Percentiles rank a stretch among this genome's conserved stretches.
Evolutionary conservation across 2,797 vertebrate genomes (phyloP).

Genomic region (Epinephelus coioides): DNA sequence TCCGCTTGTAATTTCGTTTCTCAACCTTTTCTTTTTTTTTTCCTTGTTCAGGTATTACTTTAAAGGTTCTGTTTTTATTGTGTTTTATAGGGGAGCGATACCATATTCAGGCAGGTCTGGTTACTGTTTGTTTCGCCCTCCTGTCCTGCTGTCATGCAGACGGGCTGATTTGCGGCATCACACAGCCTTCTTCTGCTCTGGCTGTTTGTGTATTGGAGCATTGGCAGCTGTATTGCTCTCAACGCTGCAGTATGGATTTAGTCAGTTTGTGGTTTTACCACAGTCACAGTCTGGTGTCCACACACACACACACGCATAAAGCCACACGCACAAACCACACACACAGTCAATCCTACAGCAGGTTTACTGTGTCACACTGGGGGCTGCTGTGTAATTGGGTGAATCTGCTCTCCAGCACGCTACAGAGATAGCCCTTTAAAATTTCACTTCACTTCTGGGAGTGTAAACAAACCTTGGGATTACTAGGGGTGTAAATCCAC

Average conservation of each 20-base stretch:
- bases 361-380: constrained; percentile 79
- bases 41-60: constrained; percentile 5
- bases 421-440: constrained; percentile 78
- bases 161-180: constrained; percentile 51
- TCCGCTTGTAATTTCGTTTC: constrained; percentile 28
- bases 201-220: constrained; percentile 60
- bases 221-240: constrained; percentile 63
- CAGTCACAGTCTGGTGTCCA: constrained; percentile 66
- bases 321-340: constrained; percentile 23
- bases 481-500: constrained; percentile 73
- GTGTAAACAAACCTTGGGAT: constrained; percentile 81
- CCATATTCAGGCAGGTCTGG: not conserved
- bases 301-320: constrained; percentile 36
- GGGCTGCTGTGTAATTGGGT: constrained; percentile 82
- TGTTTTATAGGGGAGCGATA: not conserved
- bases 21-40: not conserved
- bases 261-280: constrained; percentile 74
- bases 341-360: constrained; percentile 69
- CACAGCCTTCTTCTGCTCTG: constrained; percentile 32
- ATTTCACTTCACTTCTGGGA: constrained; percentile 80
- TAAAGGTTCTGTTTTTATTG: constrained; percentile 22
- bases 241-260: constrained; percentile 71
- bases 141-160: constrained; percentile 25
- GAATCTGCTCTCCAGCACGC: constrained; percentile 78
- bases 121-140: constrained; percentile 13